Conservation (phyloP, 1,140 invertebrate species). For the Chrysoperla carnea region DNA sequence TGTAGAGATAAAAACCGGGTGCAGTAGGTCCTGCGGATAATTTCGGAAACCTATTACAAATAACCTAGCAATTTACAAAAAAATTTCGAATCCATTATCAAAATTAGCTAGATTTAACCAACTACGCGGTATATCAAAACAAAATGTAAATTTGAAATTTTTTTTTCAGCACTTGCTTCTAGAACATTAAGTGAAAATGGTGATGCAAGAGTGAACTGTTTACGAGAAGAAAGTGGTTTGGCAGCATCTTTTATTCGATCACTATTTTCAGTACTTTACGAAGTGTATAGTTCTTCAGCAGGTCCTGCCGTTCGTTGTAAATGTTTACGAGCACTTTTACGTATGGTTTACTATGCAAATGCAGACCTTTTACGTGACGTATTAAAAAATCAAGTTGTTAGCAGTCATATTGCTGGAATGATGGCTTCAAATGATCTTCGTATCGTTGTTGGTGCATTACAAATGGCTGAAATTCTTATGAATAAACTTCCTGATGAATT, state of each 20-base stretch:
- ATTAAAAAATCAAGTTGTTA: conserved; percentile 83
- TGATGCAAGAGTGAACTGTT: conserved; percentile 40
- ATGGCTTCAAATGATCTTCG: conserved; percentile 88
- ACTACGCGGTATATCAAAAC: too few species aligned
- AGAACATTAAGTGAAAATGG: conserved; percentile 10
- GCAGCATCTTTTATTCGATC: conserved; percentile 69
- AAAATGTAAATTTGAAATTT: too few species aligned
- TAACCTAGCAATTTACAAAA: too few species aligned
- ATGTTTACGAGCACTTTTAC: conserved; percentile 82
- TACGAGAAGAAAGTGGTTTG: conserved; percentile 43
- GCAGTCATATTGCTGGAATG: conserved; percentile 95
- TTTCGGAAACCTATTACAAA: too few species aligned
- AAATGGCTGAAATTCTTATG: conserved; percentile 94
- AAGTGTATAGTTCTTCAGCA: conserved; percentile 94
- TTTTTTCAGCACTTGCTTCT: too few species aligned
- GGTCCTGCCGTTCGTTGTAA: conserved; percentile 94
- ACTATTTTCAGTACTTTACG: conserved; percentile 81
- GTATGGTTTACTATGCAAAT: conserved; percentile 90
- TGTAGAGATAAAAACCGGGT: too few species aligned
- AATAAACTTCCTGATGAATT: conserved; percentile 88
- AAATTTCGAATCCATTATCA: too few species aligned
- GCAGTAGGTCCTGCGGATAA: too few species aligned
- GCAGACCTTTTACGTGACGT: conserved; percentile 72
- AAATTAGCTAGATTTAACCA: too few species aligned
- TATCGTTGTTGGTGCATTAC: conserved; percentile 91